Base-by-base conservation (phyloP, 2,888 invertebrate species). In the Andrena trimmerana region DNA sequence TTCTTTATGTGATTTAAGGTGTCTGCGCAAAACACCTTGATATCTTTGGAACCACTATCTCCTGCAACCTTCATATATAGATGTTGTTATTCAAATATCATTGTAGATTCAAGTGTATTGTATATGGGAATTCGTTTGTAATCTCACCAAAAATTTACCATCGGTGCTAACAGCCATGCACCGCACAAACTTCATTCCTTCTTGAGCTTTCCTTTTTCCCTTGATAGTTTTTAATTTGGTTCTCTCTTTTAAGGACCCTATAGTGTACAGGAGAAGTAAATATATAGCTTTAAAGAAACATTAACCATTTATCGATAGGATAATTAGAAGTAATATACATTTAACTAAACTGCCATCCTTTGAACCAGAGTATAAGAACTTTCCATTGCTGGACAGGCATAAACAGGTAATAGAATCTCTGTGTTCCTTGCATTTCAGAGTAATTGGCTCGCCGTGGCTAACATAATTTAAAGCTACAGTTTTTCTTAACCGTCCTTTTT, bases 331-430 rank as follows among this genome's bases (percentile, higher is more conserved):
- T 76, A 13, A 80, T 94, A 93, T 94, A 96, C 98, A 99, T 95
- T 99, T 99, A 20, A 98, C 96, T 72, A 99, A 95, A 66, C 96
- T 95, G 65, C 98, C 97, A 93, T 98, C 98, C 95, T 99, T 99
- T 76, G 98, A 98, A 0, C 97, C 98, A 33, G 97, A 96, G 94
- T 96, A 99, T 0, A 97, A 95, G 90, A 95, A 96, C 89, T 96
- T 95, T 65, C 96, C 96, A 94, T 98, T 97, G 77, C 95, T 95
- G 36, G 97, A 97, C 4, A 99, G 93, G 88, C 97, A 97, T 16
- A 98, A 92, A 92, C 98, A 97, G 1, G 99, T 99, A 10, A 98
- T 94, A 0, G 97, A 95, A 72, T 96, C 94, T 88, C 96, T 96
- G 90, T 99, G 98, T 87, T 98, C 97, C 93, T 97, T 97, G 86